Evolutionary conservation across 2,888 invertebrate species (phyloP).

Genomic region (Papilio protenor): DNA sequence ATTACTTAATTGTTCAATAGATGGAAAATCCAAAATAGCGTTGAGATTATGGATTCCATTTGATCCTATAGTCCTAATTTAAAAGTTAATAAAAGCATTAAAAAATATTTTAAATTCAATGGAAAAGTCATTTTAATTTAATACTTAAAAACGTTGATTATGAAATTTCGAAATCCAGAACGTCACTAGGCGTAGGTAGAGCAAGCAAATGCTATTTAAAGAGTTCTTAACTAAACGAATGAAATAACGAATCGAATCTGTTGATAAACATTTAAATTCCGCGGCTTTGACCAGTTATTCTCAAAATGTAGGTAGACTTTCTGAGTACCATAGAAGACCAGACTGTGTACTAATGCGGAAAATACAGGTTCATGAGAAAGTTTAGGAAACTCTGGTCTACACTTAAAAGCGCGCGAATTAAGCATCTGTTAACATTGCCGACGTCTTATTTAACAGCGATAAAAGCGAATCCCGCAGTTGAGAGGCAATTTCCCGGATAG

Average conservation of each 20-base stretch:
- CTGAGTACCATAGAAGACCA: too few relatives aligned
- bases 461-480: conserved; percentile 22
- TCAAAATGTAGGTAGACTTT: too few relatives aligned
- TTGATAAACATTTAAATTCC: background rate
- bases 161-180: background rate
- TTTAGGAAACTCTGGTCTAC: background rate
- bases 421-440: conserved; percentile 35
- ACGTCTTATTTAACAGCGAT: conserved; percentile 37
- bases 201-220: background rate
- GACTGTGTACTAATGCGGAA: too few relatives aligned
- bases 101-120: background rate
- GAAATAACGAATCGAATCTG: background rate
- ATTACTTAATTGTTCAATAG: background rate
- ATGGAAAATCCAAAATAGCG: background rate
- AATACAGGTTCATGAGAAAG: too few relatives aligned
- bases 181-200: background rate
- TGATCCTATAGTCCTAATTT: background rate
- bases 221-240: background rate
- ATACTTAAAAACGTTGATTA: background rate
- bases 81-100: background rate
- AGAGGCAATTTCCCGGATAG: conserved; percentile 38
- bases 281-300: too few relatives aligned
- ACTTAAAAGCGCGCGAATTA: background rate
- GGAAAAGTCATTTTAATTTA: background rate
- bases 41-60: background rate